phyloP scores from a whole-genome alignment of 2,888 invertebrate species.

The Sinotaia quadrata region DNA sequence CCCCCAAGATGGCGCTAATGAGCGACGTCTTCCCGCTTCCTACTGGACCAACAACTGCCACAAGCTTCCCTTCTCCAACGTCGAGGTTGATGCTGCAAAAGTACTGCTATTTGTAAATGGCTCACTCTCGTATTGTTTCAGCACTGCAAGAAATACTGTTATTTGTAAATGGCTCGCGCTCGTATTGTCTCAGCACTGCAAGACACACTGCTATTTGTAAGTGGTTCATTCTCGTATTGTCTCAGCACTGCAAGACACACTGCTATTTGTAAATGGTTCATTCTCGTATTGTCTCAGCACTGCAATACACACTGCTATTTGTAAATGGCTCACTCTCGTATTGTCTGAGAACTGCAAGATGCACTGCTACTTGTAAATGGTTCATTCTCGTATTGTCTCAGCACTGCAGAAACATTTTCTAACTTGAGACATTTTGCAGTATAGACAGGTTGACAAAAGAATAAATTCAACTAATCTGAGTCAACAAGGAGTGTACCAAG shows the following conservation, averaged over 20 bases:
- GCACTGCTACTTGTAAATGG: neutral
- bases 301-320: neutral
- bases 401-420: too few relatives aligned
- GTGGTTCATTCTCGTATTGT: too few relatives aligned
- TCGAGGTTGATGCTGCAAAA: conserved; percentile 46
- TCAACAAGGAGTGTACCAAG: too few relatives aligned
- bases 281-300: too few relatives aligned
- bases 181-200: too few relatives aligned
- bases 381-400: too few relatives aligned
- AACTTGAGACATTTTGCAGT: too few relatives aligned
- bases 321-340: neutral
- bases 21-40: conserved; percentile 73
- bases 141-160: neutral
- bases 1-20: conserved; percentile 1
- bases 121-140: too few relatives aligned
- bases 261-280: neutral
- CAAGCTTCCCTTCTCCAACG: conserved; percentile 64
- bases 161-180: neutral
- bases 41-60: conserved; percentile 74
- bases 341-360: neutral
- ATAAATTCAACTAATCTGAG: too few relatives aligned
- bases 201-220: neutral
- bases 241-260: neutral
- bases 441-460: too few relatives aligned
- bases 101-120: neutral